phyloP scores from a whole-genome alignment of 1,140 invertebrate genomes.

The Drosophila sucinea region DNA sequence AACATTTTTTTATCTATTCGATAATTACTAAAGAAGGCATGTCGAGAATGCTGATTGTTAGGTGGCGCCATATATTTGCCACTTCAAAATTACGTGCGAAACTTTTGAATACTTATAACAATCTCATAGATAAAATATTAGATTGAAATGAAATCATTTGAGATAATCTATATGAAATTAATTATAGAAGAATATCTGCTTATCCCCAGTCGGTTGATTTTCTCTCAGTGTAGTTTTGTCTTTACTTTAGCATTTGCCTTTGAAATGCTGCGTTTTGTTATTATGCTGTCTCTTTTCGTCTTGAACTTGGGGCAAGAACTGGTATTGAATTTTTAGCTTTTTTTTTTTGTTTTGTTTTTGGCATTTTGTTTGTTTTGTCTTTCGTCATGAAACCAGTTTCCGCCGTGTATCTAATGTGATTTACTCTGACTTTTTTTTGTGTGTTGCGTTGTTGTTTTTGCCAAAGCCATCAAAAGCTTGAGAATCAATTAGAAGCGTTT shows the following conservation, averaged over 20 bases:
- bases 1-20: too few relatives aligned
- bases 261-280: slow-evolving; percentile 41
- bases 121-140: not conserved
- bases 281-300: slow-evolving; percentile 46
- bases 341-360: slow-evolving; percentile 21
- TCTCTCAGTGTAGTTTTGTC: slow-evolving; percentile 19
- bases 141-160: not conserved
- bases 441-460: not conserved
- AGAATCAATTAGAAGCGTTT: slow-evolving; percentile 70
- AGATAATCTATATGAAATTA: not conserved
- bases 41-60: not conserved
- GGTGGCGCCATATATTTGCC: not conserved
- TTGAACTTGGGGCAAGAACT: slow-evolving; percentile 73
- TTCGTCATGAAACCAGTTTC: slow-evolving; percentile 44
- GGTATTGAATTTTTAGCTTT: slow-evolving; percentile 62
- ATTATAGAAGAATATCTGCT: slow-evolving; percentile 10
- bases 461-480: slow-evolving; percentile 20
- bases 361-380: slow-evolving; percentile 19
- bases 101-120: not conserved
- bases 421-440: slow-evolving; percentile 20
- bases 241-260: slow-evolving; percentile 37
- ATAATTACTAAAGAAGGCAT: not conserved
- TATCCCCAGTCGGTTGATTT: not conserved
- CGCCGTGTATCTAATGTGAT: slow-evolving; percentile 44
- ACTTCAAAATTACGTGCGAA: not conserved